Evolutionary conservation across 37 sponge, comb jelly and placozoan species (phyloP).

Genomic region (Cliona cf. orientalis): DNA sequence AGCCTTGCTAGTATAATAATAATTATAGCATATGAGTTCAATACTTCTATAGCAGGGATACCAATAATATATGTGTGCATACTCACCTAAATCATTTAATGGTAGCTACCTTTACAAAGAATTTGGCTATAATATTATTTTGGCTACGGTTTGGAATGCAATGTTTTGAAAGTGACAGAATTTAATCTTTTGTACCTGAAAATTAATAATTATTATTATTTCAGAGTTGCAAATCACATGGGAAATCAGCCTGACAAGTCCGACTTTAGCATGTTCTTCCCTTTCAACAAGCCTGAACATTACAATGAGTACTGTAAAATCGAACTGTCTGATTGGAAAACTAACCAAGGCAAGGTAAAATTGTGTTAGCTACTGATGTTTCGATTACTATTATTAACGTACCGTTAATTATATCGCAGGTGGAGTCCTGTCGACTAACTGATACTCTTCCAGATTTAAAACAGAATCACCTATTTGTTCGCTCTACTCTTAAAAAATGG

Average conservation of each 20-base stretch:
- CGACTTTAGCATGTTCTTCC: conserved; percentile 66
- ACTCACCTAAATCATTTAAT: no score
- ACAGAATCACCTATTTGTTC: conserved; percentile 73
- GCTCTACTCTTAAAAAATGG: conserved; percentile 64
- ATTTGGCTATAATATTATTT: neutral
- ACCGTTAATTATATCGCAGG: conserved; percentile 22
- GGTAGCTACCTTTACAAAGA: no score
- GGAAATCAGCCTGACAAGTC: conserved; percentile 77
- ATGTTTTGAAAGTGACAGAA: neutral
- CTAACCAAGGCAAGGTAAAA: no score
- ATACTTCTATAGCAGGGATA: no score
- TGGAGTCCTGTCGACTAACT: conserved; percentile 79
- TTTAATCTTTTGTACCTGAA: neutral
- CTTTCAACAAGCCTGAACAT: conserved; percentile 69
- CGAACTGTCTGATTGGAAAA: no score
- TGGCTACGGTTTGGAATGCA: neutral
- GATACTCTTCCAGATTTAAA: conserved; percentile 79
- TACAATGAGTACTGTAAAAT: conserved; percentile 80
- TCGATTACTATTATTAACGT: no score
- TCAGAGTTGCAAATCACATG: conserved; percentile 85
- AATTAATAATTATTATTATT: neutral
- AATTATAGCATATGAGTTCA: no score
- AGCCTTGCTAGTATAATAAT: no score
- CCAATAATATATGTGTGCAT: no score
- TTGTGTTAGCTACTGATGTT: no score